Evolutionary conservation across 2,113 vertebrate species (phyloP).

Genomic region (Micronycteris hirsuta): DNA sequence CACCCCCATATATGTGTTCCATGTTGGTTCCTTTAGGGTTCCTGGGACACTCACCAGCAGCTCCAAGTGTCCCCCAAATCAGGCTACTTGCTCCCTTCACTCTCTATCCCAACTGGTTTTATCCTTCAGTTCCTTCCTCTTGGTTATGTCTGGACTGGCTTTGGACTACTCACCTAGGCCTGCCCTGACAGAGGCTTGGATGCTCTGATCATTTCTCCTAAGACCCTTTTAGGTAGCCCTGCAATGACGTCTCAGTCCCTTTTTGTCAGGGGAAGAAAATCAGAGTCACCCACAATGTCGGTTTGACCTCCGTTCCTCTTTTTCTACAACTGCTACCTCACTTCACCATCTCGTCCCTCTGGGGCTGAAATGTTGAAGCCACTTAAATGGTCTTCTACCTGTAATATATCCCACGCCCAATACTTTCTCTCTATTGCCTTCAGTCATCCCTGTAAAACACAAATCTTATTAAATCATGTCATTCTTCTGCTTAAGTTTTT

Average conservation of each 20-base stretch:
- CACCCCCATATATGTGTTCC: background rate
- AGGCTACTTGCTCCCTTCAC: background rate
- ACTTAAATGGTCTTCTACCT: background rate
- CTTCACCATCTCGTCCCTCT: background rate
- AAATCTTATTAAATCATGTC: background rate
- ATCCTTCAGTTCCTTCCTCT: background rate
- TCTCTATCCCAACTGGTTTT: background rate
- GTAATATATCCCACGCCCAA: background rate
- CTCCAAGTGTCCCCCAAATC: background rate
- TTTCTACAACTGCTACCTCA: background rate
- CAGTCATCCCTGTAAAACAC: background rate
- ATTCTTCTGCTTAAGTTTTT: background rate
- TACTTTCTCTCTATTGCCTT: background rate
- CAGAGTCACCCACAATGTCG: no score
- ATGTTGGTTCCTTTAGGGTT: background rate
- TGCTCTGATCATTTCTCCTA: background rate
- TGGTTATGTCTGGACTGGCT: background rate
- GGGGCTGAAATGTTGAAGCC: no score
- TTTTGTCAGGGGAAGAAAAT: no score
- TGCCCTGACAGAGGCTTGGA: background rate
- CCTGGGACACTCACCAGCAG: background rate
- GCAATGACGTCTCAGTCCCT: no score
- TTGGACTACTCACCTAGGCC: background rate
- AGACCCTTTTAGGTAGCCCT: background rate
- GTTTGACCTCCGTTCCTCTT: background rate